A percentile compares a stretch with the other conserved stretches of the same genome.
Evolutionary conservation across 2,888 invertebrate genomes (phyloP).

Genomic region (Oscheius sp.): DNA sequence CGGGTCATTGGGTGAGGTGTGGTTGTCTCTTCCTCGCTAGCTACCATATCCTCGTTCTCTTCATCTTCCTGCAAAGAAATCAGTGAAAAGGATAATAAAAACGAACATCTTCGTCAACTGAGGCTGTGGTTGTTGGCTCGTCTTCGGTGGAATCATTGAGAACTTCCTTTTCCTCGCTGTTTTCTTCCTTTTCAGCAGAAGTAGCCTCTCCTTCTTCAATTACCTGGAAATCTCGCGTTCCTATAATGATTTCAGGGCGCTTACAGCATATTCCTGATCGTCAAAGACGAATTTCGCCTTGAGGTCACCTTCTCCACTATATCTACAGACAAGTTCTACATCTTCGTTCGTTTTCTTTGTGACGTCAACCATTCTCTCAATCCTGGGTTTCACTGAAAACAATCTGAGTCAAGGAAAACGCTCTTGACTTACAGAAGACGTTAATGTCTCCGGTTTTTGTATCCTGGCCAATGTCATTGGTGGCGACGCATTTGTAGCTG

Average conservation of each 20-base stretch:
- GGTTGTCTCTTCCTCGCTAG: constrained; percentile 18
- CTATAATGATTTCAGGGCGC: background rate
- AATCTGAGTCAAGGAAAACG: no score
- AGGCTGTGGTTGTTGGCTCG: constrained; percentile 27
- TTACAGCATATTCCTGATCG: constrained; percentile 48
- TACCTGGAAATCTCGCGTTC: constrained; percentile 9
- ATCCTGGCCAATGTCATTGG: constrained; percentile 53
- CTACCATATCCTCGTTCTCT: constrained; percentile 12
- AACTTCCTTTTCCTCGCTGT: constrained; percentile 21
- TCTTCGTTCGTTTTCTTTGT: constrained; percentile 52
- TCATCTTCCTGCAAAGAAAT: background rate
- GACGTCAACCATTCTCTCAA: constrained; percentile 47
- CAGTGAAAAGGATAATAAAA: no score
- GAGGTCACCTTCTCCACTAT: constrained; percentile 50
- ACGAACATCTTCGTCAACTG: constrained; percentile 25
- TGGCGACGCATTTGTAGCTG: constrained; percentile 58
- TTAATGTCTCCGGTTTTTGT: constrained; percentile 40
- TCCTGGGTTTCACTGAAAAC: constrained; percentile 55
- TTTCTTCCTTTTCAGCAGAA: constrained; percentile 25
- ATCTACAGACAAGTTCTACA: constrained; percentile 52
- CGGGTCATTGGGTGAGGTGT: background rate
- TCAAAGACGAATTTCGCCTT: constrained; percentile 55
- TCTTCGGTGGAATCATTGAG: constrained; percentile 24
- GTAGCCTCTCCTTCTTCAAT: constrained; percentile 1
- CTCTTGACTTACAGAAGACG: constrained; percentile 50